These are phyloP conservation scores for Cylloceria caligata DNA, from an alignment of 2,888 invertebrate genomes.

Conservation along the genomic window DNA sequence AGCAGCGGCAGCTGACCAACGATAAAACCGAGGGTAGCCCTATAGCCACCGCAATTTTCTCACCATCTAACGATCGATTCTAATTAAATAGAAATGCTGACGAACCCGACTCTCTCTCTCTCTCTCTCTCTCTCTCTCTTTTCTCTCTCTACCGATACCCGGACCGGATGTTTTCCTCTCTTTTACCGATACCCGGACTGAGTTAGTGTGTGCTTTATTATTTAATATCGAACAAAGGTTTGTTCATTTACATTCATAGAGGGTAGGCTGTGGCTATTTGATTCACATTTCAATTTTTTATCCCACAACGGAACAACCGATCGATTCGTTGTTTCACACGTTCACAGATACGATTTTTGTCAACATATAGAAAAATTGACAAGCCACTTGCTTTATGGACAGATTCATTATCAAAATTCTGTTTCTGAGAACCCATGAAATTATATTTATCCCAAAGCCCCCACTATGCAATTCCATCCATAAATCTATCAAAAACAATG, in stretches of 20 bases:
- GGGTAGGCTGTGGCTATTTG: too few species aligned
- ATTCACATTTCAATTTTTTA: too few species aligned
- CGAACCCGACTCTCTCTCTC: conserved; percentile 12
- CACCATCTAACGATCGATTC: conserved; percentile 75
- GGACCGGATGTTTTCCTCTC: background rate
- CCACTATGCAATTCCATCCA: too few species aligned
- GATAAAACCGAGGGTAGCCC: conserved; percentile 73
- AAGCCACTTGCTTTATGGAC: too few species aligned
- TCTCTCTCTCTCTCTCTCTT: background rate
- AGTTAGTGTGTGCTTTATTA: conserved; percentile 7
- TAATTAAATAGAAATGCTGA: conserved; percentile 79
- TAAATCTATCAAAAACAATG: too few species aligned
- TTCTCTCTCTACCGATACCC: background rate
- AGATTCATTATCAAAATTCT: too few species aligned
- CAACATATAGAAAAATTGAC: too few species aligned
- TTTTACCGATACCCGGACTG: background rate
- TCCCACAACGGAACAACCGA: too few species aligned
- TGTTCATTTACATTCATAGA: background rate
- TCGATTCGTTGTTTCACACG: too few species aligned
- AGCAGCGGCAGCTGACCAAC: conserved; percentile 69
- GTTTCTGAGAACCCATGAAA: too few species aligned
- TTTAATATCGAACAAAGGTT: background rate
- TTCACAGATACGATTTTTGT: too few species aligned
- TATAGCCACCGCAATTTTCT: conserved; percentile 75
- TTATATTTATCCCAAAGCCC: too few species aligned